These are phyloP conservation scores for Pseudomyrmex flavicornis DNA, from an alignment of 1,140 invertebrate genomes.

Conservation along the genomic window DNA sequence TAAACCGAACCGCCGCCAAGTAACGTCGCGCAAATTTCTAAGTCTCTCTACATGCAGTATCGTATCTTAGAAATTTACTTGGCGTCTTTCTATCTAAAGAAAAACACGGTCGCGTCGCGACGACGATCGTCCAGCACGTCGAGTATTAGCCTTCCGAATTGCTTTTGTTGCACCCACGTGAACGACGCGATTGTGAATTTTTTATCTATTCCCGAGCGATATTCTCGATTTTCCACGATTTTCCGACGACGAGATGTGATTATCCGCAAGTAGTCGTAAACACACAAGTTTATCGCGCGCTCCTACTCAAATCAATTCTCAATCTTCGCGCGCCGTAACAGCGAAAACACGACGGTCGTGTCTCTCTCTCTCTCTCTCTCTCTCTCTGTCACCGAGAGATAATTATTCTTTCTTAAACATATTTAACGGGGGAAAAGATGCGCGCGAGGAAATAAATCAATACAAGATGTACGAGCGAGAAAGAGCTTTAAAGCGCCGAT, in stretches of 20 bases:
- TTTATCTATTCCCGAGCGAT: constrained; percentile 26
- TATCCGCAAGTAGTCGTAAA: constrained; percentile 29
- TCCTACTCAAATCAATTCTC: constrained; percentile 7
- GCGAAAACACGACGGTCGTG: neutral
- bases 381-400: neutral
- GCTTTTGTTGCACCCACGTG: constrained; percentile 53
- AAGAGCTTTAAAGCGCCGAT: constrained; percentile 53
- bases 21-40: constrained; percentile 64
- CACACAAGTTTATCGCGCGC: constrained; percentile 29
- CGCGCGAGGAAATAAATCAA: constrained; percentile 42
- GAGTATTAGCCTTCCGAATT: constrained; percentile 70
- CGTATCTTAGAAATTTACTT: neutral
- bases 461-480: constrained; percentile 8
- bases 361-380: no score
- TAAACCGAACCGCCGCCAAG: constrained; percentile 70
- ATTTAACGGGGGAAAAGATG: neutral
- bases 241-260: neutral
- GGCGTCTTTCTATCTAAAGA: constrained; percentile 58
- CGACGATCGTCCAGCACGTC: constrained; percentile 39
- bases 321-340: neutral
- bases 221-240: neutral
- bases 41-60: constrained; percentile 35
- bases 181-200: constrained; percentile 50
- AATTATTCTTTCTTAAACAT: neutral
- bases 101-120: constrained; percentile 34